Percentiles rank a stretch among this genome's conserved stretches.
phyloP scores from a whole-genome alignment of 2,888 invertebrate genomes.

The Darwinula stevensoni region DNA sequence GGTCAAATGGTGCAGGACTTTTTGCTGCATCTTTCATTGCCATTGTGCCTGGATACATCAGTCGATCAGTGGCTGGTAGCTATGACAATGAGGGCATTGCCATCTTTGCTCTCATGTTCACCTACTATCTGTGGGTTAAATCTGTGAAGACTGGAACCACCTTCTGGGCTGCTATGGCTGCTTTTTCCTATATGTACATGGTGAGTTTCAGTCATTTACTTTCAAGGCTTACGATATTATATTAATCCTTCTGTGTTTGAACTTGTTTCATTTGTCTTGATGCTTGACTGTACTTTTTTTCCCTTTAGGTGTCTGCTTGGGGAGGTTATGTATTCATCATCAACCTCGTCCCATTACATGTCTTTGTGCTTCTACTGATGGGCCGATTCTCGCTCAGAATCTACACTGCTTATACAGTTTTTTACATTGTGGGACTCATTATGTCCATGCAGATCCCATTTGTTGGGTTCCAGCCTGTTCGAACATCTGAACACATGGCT shows the following conservation, averaged over 20 bases:
- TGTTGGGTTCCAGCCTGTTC: conserved; percentile 83
- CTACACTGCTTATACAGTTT: conserved; percentile 82
- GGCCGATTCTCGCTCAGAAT: conserved; percentile 72
- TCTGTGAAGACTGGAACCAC: conserved; percentile 78
- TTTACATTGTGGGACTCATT: conserved; percentile 79
- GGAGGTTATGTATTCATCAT: conserved; percentile 99
- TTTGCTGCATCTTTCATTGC: conserved; percentile 98
- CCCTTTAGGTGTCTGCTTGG: conserved; percentile 98
- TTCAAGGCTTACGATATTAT: conserved; percentile 4
- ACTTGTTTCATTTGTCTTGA: conserved; percentile 1
- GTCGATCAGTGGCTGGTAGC: conserved; percentile 92
- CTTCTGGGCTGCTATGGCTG: conserved; percentile 79
- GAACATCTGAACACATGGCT: conserved; percentile 99
- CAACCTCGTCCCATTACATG: conserved; percentile 92
- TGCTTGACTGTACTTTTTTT: too few relatives aligned
- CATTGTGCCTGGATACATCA: conserved; percentile 95
- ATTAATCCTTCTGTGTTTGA: background rate
- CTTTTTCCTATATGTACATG: conserved; percentile 98
- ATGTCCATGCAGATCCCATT: conserved; percentile 71
- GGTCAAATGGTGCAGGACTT: conserved; percentile 82
- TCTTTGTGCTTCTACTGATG: conserved; percentile 69
- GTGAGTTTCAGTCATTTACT: too few relatives aligned
- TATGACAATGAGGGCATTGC: conserved; percentile 99
- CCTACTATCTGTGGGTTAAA: conserved; percentile 84
- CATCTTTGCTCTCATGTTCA: conserved; percentile 94